Base-by-base conservation (phyloP, 2,113 vertebrate genomes). In the Martes martes region DNA sequence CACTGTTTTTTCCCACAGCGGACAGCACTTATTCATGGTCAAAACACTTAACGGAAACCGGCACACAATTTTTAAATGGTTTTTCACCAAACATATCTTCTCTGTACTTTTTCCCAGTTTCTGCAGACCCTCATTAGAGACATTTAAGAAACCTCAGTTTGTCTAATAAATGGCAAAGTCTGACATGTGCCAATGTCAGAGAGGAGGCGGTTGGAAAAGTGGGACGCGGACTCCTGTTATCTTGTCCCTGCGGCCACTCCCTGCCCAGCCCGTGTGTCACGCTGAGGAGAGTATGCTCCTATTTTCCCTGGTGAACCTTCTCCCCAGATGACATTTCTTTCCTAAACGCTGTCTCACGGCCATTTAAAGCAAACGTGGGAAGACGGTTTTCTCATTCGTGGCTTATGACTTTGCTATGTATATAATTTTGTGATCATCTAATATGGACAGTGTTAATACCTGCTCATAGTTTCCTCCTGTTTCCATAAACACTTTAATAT, bases 361-460 rank as follows among this genome's bases (percentile, higher is more conserved):
- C 23, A 4, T 7, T 21, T 61, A 19, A 4, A 50, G 39, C 33
- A n/a, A 59, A 78, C 19, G 92, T 96, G 94, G 84, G 89, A 95
- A 95, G 89, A 73, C 0, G 0, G 9, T 36, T 24, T 61, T 83
- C 91, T 87, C 24, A 10, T 39, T 31, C 19, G 11, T 4, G 96
- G 94, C 93, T 97, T 91, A 88, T 7, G 21, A 67, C 78, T 96
- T 11, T 11, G 90, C 36, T 11, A 14, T 31, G 7, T 61, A 55
- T 97, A 52, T 98, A 96, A 97, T 97, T 95, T 94, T 93, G 91
- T 69, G 97, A 93, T 96, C 97, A 95, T 74, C 82, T 95, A 95
- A 89, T 82, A 73, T 18, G 93, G 95, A 80, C n/a, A 67, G 45
- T 81, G 79, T 69, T 82, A 83, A 93, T 94, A 95, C 45, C 87